phyloP scores from a whole-genome alignment of 2,888 invertebrate genomes.

The Chaetogeoica ovagalla region DNA sequence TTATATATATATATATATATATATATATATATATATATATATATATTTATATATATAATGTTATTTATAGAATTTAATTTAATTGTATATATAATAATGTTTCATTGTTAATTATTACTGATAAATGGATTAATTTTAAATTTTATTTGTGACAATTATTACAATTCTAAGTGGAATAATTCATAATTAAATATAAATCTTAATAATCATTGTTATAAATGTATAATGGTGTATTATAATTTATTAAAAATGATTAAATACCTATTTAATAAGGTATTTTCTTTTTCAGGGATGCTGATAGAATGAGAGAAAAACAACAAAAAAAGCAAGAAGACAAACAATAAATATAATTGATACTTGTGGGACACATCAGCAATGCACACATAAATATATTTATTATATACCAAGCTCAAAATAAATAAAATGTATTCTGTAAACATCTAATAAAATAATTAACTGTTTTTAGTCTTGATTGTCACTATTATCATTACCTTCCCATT shows the following conservation, averaged over 20 bases:
- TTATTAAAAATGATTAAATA: neutral
- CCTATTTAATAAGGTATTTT: conserved; percentile 1
- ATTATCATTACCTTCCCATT: neutral
- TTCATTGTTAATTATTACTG: neutral
- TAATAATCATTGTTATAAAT: neutral
- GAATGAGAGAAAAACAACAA: conserved; percentile 85
- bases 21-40: too few species aligned
- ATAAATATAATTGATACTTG: neutral
- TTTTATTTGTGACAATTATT: neutral
- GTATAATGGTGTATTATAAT: neutral
- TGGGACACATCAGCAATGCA: conserved; percentile 1
- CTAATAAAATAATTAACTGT: conserved; percentile 1
- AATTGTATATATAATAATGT: too few species aligned
- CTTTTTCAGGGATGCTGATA: conserved; percentile 76
- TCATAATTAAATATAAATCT: neutral
- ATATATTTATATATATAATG: too few species aligned
- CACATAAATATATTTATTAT: neutral
- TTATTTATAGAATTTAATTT: too few species aligned
- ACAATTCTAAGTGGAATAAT: neutral
- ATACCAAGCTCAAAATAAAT: conserved; percentile 35
- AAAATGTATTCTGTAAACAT: conserved; percentile 1
- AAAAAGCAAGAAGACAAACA: conserved; percentile 63
- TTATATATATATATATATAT: too few species aligned
- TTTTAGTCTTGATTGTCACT: conserved; percentile 3
- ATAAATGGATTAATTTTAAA: neutral